Evolutionary conservation across 1,140 invertebrate species (phyloP), one percentile per base, ranked within the genome.

Genomic region (Oscheius sp.): DNA sequence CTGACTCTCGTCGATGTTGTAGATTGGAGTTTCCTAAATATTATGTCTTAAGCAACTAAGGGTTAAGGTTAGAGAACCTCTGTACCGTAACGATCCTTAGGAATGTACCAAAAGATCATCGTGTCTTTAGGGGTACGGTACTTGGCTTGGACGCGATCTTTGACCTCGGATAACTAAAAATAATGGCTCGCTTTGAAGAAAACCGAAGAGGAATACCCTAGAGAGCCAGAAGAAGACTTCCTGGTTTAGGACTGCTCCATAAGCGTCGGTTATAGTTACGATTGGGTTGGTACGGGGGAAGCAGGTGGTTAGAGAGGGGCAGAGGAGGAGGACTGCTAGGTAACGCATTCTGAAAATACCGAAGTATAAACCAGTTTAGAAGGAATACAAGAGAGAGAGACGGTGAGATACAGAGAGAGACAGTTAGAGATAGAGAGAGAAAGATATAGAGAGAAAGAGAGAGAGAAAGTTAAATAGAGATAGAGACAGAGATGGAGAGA

Each of bases 41-140:
- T 55, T 42, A n/a, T n/a, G n/a, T n/a, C n/a, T n/a, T n/a, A n/a
- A n/a, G n/a, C n/a, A n/a, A n/a, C n/a, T n/a, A n/a, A n/a, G n/a
- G n/a, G n/a, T n/a, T n/a, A n/a, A n/a, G n/a, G n/a, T n/a, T n/a
- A n/a, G n/a, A n/a, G n/a, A n/a, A 55, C 49, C 7, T 7, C 49
- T 20, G 15, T 20, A 20, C 49, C 49, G 23, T 55, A 15, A 23
- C 49, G 49, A 23, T 55, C 49, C 7, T 13, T 23, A 7, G 49
- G 49, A 23, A 55, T 55, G 49, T 55, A 55, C 49, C 49, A 55
- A 15, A 55, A 26, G 4, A 55, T 23, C 49, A 55, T 55, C 49
- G 7, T 55, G 23, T 55, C 49, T 26, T 55, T 55, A 23, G 49
- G 49, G 7, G 23, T 23, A 20, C 23, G 15, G 4, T 55, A 26